phyloP scores from a whole-genome alignment of 64 coral and sea anemone species.

The Astreopora myriophthalma region DNA sequence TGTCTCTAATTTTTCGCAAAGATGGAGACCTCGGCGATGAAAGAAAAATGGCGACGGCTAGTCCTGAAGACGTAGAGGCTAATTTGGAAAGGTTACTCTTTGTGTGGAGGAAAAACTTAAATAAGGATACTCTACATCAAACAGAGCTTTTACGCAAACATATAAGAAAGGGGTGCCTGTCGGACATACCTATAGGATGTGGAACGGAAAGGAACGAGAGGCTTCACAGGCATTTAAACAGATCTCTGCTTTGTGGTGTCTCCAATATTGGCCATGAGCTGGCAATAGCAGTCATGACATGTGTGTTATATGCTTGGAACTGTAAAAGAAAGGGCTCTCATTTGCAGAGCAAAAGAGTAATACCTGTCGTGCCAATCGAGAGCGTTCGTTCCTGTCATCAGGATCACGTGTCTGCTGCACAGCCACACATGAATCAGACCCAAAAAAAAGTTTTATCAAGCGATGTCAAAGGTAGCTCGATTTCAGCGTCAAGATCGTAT shows the following conservation, averaged over 20 bases:
- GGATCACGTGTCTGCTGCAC: slow-evolving; percentile 11
- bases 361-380: slow-evolving; percentile 75
- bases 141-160: slow-evolving; percentile 78
- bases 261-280: slow-evolving; percentile 84
- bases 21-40: slow-evolving; percentile 63
- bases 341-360: slow-evolving; percentile 50
- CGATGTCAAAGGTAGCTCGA: not conserved
- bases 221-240: slow-evolving; percentile 74
- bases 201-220: slow-evolving; percentile 87
- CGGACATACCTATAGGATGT: slow-evolving; percentile 80
- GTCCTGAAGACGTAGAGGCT: slow-evolving; percentile 64
- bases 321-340: slow-evolving; percentile 60
- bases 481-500: not conserved
- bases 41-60: slow-evolving; percentile 39
- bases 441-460: not conserved
- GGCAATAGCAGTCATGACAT: slow-evolving; percentile 83
- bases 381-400: not conserved
- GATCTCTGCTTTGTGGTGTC: slow-evolving; percentile 74
- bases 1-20: slow-evolving; percentile 69
- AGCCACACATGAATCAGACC: slow-evolving; percentile 19
- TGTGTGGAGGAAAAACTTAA: slow-evolving; percentile 63
- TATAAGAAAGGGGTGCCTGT: slow-evolving; percentile 79
- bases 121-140: slow-evolving; percentile 41
- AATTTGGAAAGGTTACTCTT: slow-evolving; percentile 80
- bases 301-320: slow-evolving; percentile 92